Base-by-base conservation (phyloP, 1,140 invertebrate genomes). In the Caenorhabditis brenneri region DNA sequence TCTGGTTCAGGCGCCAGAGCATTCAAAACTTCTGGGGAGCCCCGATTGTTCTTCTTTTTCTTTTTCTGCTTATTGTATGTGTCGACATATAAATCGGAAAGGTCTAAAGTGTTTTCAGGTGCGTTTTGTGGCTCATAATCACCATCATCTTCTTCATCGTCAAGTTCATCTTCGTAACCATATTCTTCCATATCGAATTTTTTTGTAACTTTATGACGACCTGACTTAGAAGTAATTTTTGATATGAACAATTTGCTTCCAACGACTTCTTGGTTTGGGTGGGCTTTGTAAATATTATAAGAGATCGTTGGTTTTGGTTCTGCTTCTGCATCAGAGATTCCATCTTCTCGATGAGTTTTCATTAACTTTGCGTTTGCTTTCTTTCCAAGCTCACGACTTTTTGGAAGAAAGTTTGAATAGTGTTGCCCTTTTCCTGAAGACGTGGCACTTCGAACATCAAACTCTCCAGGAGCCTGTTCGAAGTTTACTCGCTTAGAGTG, bases 391-490 rank as follows among this genome's bases (percentile, higher is more conserved):
- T 74, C 65, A 42, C 65, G n/a, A 10, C 19, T 42, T 10, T 22
- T 15, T 0, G 65, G 65, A 10, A 46, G 36, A 24, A 74, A 74
- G 19, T 74, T 74, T 10, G 65, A 74, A 42, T 74, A 74, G 27
- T 39, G 1, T 16, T 74, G 33, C 24, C 65, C 65, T 74, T 42
- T 74, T 12, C 27, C 65, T 22, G 65, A 42, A 24, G 65, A 74
- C n/a, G 36, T 42, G 10, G 65, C 65, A 74, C 65, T 74, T 74
- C 65, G 42, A 36, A 74, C 10, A 24, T 74, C 65, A 42, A 74
- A 74, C 12, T 74, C n/a, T 46, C 65, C 65, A 5, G 16, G 36
- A 10, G n/a, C 22, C 9, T 74, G 24, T 24, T 74, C 9, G 15
- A 19, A 1, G n/a, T 74, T 42, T 6, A 74, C 9, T 42, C 16